phyloP scores from a whole-genome alignment of 2,113 vertebrate species.

The Athene cunicularia region DNA sequence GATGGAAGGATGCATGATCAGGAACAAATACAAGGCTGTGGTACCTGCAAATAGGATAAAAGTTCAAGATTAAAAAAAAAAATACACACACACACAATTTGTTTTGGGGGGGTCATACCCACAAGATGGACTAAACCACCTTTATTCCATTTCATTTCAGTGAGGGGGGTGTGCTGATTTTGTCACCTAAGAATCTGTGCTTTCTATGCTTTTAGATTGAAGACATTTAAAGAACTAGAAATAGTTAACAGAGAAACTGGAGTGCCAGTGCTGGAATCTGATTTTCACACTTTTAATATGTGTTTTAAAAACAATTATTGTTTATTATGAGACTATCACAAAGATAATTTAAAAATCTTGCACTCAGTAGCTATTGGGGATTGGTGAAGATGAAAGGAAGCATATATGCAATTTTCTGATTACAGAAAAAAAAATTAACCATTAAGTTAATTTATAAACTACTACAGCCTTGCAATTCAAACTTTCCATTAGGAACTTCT shows the following conservation, averaged over 20 bases:
- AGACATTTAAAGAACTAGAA: neutral
- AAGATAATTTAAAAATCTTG: neutral
- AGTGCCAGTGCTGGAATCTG: neutral
- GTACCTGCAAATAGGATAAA: slow-evolving; percentile 86
- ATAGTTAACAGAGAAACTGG: neutral
- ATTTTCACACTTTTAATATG: neutral
- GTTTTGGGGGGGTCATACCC: neutral
- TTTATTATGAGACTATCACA: neutral
- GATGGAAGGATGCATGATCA: slow-evolving; percentile 97
- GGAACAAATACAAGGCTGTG: slow-evolving; percentile 96
- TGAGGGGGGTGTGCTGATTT: neutral
- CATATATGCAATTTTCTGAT: neutral
- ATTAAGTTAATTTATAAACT: neutral
- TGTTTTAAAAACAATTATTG: neutral
- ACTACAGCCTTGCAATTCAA: neutral
- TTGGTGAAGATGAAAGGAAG: neutral
- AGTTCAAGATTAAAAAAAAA: slow-evolving; percentile 28
- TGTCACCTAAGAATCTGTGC: neutral
- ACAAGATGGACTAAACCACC: neutral
- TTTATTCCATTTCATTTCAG: neutral
- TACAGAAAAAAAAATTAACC: neutral
- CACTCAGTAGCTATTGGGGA: neutral
- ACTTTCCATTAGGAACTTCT: neutral
- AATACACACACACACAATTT: neutral
- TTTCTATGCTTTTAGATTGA: neutral